Conservation (phyloP, 2,888 invertebrate genomes). For the Trachelus stipa region DNA sequence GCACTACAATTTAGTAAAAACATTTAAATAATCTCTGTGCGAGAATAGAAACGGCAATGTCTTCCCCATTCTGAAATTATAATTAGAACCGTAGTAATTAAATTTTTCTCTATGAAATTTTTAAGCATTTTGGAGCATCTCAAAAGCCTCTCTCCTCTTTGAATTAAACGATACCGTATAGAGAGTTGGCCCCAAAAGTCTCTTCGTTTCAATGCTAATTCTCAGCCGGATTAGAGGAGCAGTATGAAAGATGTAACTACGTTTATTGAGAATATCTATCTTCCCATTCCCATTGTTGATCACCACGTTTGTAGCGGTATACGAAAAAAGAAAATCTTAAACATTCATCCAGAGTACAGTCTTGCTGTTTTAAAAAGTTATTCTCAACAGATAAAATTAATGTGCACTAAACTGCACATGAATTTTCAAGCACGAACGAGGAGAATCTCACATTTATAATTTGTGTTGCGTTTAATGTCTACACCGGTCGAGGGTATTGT, state of each 20-base stretch:
- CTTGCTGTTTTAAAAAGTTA: neutral
- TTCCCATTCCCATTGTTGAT: neutral
- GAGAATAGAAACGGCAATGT: constrained; percentile 35
- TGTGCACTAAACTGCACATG: too few species aligned
- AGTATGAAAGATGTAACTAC: neutral
- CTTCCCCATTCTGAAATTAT: constrained; percentile 37
- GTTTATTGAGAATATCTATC: neutral
- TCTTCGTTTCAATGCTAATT: neutral
- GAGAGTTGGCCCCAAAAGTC: neutral
- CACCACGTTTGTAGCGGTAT: neutral
- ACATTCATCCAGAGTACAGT: neutral
- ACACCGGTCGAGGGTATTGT: neutral
- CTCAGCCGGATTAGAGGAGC: neutral
- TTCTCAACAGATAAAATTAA: neutral
- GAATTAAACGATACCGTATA: too few species aligned
- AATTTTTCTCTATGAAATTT: neutral
- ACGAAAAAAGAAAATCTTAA: neutral
- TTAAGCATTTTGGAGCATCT: neutral
- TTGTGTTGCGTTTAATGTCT: neutral
- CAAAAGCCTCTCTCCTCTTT: neutral
- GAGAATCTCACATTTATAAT: neutral
- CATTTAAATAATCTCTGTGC: constrained; percentile 18
- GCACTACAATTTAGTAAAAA: constrained; percentile 19
- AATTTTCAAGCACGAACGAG: neutral
- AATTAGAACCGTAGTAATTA: neutral